phyloP scores from a whole-genome alignment of 2,113 vertebrate genomes.

The Pavo muticus region DNA sequence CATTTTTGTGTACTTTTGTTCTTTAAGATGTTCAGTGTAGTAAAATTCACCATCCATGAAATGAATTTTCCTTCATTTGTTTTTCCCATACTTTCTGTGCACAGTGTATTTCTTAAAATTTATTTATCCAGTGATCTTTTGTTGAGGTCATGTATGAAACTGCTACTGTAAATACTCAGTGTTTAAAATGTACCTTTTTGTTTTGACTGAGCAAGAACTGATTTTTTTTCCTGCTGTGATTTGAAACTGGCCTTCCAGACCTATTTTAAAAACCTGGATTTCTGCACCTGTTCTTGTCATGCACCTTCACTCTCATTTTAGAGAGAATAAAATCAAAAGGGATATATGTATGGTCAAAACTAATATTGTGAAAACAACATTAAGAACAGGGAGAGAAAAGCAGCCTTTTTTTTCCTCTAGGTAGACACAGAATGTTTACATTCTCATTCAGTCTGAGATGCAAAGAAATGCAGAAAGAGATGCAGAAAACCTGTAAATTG shows the following conservation, averaged over 20 bases:
- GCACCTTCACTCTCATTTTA: background rate
- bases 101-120: background rate
- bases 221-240: background rate
- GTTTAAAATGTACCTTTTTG: background rate
- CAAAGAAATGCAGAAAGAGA: background rate
- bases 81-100: background rate
- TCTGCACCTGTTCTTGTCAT: background rate
- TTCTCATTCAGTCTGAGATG: background rate
- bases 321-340: background rate
- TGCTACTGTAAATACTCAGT: background rate
- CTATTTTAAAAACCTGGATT: background rate
- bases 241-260: background rate
- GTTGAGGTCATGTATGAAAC: background rate
- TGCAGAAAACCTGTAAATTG: background rate
- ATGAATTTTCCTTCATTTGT: background rate
- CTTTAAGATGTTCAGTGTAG: background rate
- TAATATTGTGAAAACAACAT: background rate
- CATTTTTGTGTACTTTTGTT: background rate
- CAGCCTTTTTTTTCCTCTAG: background rate
- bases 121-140: background rate
- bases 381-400: background rate
- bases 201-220: background rate
- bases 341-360: background rate
- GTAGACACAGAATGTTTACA: background rate
- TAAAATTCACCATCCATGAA: background rate